These are phyloP conservation scores for Bos indicus DNA, from an alignment of 2,113 vertebrate genomes.

Conservation along the genomic window DNA sequence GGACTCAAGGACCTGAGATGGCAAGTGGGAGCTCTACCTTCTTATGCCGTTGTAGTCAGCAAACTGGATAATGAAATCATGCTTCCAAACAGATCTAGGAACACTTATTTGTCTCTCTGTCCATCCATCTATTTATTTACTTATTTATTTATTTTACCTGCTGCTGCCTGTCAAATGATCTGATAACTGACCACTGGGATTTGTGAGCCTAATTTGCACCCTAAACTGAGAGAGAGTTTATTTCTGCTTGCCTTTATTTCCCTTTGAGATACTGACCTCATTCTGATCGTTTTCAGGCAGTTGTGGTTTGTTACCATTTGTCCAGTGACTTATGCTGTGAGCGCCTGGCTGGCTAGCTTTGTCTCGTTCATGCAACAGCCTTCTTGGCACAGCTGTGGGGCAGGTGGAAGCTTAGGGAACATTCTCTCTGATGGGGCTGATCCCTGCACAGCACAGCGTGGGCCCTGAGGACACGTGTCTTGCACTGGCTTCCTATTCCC, in stretches of 20 bases:
- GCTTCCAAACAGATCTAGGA: background rate
- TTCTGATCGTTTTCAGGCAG: background rate
- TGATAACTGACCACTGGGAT: background rate
- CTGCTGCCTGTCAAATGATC: background rate
- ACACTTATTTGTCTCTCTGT: background rate
- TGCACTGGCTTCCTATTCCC: background rate
- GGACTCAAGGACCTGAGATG: background rate
- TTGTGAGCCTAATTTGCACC: background rate
- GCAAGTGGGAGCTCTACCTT: background rate
- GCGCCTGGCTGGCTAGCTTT: background rate
- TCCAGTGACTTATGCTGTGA: background rate
- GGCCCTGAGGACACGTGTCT: background rate
- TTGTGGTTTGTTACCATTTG: background rate
- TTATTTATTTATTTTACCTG: background rate
- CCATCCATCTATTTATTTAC: background rate
- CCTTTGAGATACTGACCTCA: background rate
- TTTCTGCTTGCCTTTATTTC: background rate
- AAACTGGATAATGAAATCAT: background rate
- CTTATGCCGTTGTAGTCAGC: background rate
- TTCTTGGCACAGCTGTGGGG: background rate
- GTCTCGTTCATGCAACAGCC: fast-evolving
- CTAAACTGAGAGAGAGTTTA: background rate
- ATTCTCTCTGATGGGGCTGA: fast-evolving
- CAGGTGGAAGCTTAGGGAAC: background rate
- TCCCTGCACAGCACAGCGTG: background rate